Evolutionary conservation across 1,140 invertebrate species (phyloP), one percentile per base, ranked within the genome.

Genomic region (Drosophila funebris): DNA sequence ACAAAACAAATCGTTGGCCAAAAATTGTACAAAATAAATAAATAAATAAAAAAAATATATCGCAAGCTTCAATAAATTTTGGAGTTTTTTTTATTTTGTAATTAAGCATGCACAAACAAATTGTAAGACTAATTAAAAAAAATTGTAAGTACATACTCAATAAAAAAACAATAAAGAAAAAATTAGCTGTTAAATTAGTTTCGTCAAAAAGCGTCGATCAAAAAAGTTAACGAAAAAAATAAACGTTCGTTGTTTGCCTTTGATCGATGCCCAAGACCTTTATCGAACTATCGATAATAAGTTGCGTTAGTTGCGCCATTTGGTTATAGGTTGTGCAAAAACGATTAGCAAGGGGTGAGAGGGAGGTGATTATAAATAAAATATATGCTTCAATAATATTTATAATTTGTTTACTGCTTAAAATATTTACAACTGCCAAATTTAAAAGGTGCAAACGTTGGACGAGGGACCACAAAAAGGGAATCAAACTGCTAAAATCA

Each of bases 371-470:
- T 50, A 64, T 41, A 57, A 50, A 46, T 56, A 48, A 29, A 33
- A n/a, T 54, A 7, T 54, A 61, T 27, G 14, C 24, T 66, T 41
- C 13, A 66, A 46, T 14, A 33, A 24, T 11, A 54, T 9, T 20
- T 46, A 20, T 27, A 11, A 20, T 29, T 13, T 54, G n/a, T 53
- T 43, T 36, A 29, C 39, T 44, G 36, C 37, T 43, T 52, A 48
- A 53, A 60, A 61, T 80, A 66, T 79, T 48, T 62, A 80, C 74
- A 79, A 66, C 20, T 79, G 39, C 27, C 50, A 46, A 43, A 36
- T n/a, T n/a, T n/a, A 39, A 31, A 22, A 69, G 27, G 46, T 63
- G 58, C 46, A 61, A 62, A 31, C 18, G 9, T 44, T 16, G 44
- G 24, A 33, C 29, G n/a, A 20, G 29, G 16, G 14, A 64, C 31